phyloP scores from a whole-genome alignment of 1,140 invertebrate species.

The Drosophila asahinai region DNA sequence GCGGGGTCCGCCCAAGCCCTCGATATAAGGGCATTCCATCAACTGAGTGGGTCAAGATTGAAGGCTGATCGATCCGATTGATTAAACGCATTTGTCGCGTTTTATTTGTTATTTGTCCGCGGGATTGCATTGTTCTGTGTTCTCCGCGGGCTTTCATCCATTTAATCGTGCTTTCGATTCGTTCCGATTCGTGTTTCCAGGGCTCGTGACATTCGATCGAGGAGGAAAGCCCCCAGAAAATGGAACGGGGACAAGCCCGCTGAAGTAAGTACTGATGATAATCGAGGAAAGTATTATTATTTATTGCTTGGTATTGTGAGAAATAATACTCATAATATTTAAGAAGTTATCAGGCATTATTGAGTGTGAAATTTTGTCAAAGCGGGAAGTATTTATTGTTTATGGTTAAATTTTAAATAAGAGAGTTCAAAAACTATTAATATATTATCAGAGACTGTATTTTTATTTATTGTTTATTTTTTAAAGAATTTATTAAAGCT shows the following conservation, averaged over 20 bases:
- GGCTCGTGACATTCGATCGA: constrained; percentile 69
- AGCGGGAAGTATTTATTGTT: neutral
- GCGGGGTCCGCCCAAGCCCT: constrained; percentile 10
- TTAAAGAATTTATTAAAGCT: neutral
- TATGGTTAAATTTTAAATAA: neutral
- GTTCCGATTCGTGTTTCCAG: constrained; percentile 46
- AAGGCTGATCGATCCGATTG: constrained; percentile 70
- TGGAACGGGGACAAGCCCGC: constrained; percentile 43
- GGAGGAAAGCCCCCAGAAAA: constrained; percentile 19
- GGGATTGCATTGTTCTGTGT: constrained; percentile 43
- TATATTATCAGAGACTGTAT: neutral
- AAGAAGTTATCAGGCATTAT: neutral
- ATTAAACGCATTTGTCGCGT: constrained; percentile 61
- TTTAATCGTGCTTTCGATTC: constrained; percentile 67
- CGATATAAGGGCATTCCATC: constrained; percentile 32
- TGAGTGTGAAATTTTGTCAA: neutral
- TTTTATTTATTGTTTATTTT: neutral
- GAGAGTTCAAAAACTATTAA: too few species aligned
- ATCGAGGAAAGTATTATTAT: constrained; percentile 7
- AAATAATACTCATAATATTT: neutral
- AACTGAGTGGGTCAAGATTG: constrained; percentile 73
- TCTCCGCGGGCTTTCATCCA: constrained; percentile 50
- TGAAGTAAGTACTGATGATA: constrained; percentile 13
- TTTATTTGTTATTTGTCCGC: constrained; percentile 46
- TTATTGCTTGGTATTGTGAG: neutral